phyloP scores from a whole-genome alignment of 2,888 invertebrate genomes.

The Ennomos erosarius region DNA sequence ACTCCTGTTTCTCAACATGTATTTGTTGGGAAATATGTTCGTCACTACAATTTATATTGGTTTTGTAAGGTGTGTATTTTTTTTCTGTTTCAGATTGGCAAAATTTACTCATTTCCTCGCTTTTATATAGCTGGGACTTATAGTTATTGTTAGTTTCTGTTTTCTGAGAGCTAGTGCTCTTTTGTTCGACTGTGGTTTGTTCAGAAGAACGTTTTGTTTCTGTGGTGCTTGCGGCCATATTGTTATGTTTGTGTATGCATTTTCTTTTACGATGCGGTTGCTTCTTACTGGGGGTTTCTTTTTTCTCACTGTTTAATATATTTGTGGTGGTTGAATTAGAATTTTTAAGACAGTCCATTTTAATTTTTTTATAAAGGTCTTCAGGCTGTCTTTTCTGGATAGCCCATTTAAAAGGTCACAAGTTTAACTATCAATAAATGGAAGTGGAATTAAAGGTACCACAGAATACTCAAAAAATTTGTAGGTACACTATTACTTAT shows the following conservation, averaged over 20 bases:
- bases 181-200: no score
- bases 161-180: no score
- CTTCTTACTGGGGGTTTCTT: neutral
- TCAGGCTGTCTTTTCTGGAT: no score
- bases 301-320: neutral
- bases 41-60: constrained; percentile 6
- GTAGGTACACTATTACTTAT: no score
- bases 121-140: neutral
- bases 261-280: neutral
- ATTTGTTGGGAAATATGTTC: constrained; percentile 24
- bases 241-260: neutral
- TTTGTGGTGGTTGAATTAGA: neutral
- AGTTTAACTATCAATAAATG: no score
- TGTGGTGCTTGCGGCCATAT: no score
- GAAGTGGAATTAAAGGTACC: no score
- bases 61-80: neutral
- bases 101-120: constrained; percentile 13
- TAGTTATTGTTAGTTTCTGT: no score
- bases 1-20: constrained; percentile 23
- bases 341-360: neutral
- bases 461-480: no score
- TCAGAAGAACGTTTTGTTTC: no score
- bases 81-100: constrained; percentile 13
- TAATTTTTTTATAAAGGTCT: no score
- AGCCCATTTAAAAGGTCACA: no score